Evolutionary conservation across 2,888 invertebrate genomes (phyloP), one percentile per base, ranked within the genome.

Genomic region (Hemithea aestivaria): DNA sequence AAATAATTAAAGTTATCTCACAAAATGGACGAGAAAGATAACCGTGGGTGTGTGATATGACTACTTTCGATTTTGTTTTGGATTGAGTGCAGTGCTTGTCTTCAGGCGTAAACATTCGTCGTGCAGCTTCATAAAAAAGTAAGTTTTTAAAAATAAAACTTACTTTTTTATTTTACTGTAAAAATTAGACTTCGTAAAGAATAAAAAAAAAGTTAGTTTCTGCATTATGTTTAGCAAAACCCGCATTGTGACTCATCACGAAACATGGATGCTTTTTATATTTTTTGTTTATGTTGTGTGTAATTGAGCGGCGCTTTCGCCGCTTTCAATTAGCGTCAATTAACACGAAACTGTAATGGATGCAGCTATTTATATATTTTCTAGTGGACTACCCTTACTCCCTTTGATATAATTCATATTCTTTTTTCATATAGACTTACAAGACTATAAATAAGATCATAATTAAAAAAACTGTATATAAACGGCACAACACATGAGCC

Each of bases 11-110:
- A 71, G 69, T 68, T 62, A 66, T 55, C 62, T 57, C 59, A 66
- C 73, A 77, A 76, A 73, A 80, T 80, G 80, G 76, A 77, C 77
- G 73, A 73, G 66, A 77, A 72, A 70, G 55, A 62, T 68, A 57
- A 59, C 63, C 61, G 75, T 74, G 74, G 63, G 69, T 78, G 76
- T 73, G 51, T 66, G 70, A 66, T 65, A 67, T 74, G 62, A 67
- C 46, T 58, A 38, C 48, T 40, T 47, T 55, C 52, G 46, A 40
- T 59, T 62, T 53, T 54, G 51, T 62, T 61, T 21, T 27, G 37
- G 31, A 35, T 42, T 48, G 33, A 48, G 50, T 52, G 50, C 48
- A 35, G 43, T 55, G 38, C 30, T 42, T 41, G 40, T 51, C 42
- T 45, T 51, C 6, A 6, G 9, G 16, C 24, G 27, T n/a, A 28